Percentiles rank a stretch among this genome's conserved stretches.
phyloP scores from a whole-genome alignment of 2,797 vertebrate species.

The Iguana delicatissima region DNA sequence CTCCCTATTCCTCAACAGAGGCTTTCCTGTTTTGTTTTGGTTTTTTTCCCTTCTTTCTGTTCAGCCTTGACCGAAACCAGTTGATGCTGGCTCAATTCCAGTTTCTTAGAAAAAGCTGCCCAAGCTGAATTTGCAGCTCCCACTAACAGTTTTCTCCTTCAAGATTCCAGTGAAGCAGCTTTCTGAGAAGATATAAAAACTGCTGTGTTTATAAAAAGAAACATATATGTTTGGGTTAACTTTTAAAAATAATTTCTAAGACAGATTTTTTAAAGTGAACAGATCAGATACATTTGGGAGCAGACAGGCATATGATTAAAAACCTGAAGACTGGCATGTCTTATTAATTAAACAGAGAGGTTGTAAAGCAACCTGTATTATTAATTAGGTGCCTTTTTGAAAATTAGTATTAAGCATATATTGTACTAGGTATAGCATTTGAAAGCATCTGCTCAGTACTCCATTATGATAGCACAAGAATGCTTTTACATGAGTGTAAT shows the following conservation, averaged over 20 bases:
- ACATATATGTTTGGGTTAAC: constrained; percentile 38
- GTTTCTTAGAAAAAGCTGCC: not conserved
- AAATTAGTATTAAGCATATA: constrained; percentile 43
- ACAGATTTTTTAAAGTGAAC: constrained; percentile 47
- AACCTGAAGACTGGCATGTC: constrained; percentile 57
- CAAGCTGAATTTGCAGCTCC: constrained; percentile 14
- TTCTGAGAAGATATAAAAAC: constrained; percentile 40
- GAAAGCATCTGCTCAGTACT: constrained; percentile 72
- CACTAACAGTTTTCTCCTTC: constrained; percentile 23
- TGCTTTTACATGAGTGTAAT: constrained; percentile 70
- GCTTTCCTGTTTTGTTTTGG: constrained; percentile 1
- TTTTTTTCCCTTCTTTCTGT: constrained; percentile 4
- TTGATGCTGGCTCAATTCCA: constrained; percentile 4
- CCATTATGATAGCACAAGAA: constrained; percentile 62
- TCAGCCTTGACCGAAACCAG: constrained; percentile 9
- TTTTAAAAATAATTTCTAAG: constrained; percentile 22
- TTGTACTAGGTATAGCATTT: constrained; percentile 61
- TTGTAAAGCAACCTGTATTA: constrained; percentile 69
- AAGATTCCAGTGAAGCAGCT: constrained; percentile 4
- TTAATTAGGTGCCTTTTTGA: constrained; percentile 62
- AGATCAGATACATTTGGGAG: constrained; percentile 59
- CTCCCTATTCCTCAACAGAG: constrained; percentile 11
- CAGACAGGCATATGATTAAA: constrained; percentile 57
- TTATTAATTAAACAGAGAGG: constrained; percentile 70
- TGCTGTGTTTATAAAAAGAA: constrained; percentile 16